Base-by-base conservation (phyloP, 2,888 invertebrate genomes). In the Acanthacorydalis orientalis region DNA sequence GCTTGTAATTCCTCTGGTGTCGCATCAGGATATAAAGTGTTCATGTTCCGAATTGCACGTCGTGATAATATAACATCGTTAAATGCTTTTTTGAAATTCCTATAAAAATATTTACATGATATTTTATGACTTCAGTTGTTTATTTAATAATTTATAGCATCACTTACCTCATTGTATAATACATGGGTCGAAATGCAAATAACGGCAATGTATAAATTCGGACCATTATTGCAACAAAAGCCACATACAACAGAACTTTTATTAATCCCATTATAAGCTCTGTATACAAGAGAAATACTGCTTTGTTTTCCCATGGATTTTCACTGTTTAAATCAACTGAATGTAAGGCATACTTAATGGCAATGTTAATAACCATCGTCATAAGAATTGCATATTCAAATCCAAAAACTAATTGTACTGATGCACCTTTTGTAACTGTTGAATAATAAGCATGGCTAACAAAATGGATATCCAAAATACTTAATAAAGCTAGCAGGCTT, bases 291-390 rank as follows among this genome's bases (percentile, higher is more conserved):
- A 99, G 69, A 59, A 93, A 97, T 0, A 97, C 95, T 9, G 97
- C 96, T 67, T 99, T 99, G 64, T 91, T 93, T 64, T 99, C 98
- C 98, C 98, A 99, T 0, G 96, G 96, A 40, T 87, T 89, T 60
- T 97, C 93, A 68, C 84, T 85, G 59, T 85, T 83, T 7, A 92
- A 74, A 61, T 95, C 93, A 50, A 91, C 79, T 3, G 87, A 80
- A 63, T 95, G 93, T 4, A 89, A 68, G 23, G 83, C 69, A 62
- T 93, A 92, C 62, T 99, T 98, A 53, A 96, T 87, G 44, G 84
- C 75, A 50, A 93, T 92, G 67, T 95, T 96, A 47, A 87, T 72
- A 33, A 93, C 86, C 62, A 92, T 86, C 6, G 95, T 95, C 49
- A 96, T 72, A 45, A 99, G 72, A 62, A 98, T 92, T 51, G 96